Percentiles rank a stretch among this genome's conserved stretches.
Evolutionary conservation across 23 tunicate genomes (phyloP).

Genomic region (Halocynthia roretzi): DNA sequence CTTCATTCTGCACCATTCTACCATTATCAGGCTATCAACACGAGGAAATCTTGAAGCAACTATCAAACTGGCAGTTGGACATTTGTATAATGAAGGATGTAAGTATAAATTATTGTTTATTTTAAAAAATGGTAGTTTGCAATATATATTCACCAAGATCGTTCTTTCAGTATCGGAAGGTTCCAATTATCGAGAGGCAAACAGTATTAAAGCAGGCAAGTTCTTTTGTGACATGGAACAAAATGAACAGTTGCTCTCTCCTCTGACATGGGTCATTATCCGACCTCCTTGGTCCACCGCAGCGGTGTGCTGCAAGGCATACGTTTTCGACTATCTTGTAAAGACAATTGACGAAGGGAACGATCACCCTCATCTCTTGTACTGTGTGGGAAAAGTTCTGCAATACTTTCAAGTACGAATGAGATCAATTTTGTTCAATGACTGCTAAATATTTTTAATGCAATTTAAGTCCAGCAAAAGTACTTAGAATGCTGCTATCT

Average conservation of each 20-base stretch:
- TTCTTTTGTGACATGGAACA: constrained; percentile 2
- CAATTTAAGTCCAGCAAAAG: too few relatives aligned
- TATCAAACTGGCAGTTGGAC: neutral
- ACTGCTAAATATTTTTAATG: too few relatives aligned
- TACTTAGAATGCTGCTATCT: too few relatives aligned
- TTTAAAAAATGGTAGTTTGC: too few relatives aligned
- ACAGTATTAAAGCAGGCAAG: constrained; percentile 5
- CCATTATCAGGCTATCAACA: neutral
- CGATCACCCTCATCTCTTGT: constrained; percentile 3
- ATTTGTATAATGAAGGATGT: neutral
- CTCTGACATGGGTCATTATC: constrained; percentile 4
- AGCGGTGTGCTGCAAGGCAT: constrained; percentile 2
- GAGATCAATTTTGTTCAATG: too few relatives aligned
- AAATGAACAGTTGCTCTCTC: neutral
- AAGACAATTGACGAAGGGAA: neutral
- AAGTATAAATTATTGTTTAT: too few relatives aligned
- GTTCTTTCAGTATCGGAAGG: neutral
- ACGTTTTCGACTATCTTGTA: neutral
- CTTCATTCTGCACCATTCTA: too few relatives aligned
- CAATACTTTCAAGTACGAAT: neutral
- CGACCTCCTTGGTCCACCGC: constrained; percentile 7
- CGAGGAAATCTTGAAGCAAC: constrained; percentile 4
- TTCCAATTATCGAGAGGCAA: neutral
- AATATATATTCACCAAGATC: too few relatives aligned
- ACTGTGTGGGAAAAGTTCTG: constrained; percentile 2